Conservation (phyloP, 2,888 invertebrate genomes). For the Icerya purchasi region DNA sequence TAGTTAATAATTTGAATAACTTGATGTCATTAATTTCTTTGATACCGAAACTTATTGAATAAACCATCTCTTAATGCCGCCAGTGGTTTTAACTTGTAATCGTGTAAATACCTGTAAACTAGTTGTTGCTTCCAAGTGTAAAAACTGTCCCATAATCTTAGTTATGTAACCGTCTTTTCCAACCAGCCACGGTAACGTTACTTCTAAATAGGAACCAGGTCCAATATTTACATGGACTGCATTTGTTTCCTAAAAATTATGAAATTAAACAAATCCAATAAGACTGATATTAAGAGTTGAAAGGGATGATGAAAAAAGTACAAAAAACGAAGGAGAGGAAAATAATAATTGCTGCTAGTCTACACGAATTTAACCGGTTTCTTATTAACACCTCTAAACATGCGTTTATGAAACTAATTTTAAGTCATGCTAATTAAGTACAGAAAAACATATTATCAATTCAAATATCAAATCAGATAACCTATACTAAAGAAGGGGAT, state of each 20-base stretch:
- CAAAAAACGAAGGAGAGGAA: too few relatives aligned
- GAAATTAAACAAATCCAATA: background rate
- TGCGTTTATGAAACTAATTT: too few relatives aligned
- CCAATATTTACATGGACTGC: conserved; percentile 90
- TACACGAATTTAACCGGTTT: too few relatives aligned
- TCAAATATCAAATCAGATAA: too few relatives aligned
- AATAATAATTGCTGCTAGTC: too few relatives aligned
- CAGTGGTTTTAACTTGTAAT: background rate
- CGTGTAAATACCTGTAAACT: conserved; percentile 58
- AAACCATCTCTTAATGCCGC: background rate
- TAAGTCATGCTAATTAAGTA: too few relatives aligned
- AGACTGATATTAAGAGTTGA: background rate
- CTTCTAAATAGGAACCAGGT: conserved; percentile 85
- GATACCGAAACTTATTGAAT: background rate
- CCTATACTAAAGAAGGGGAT: too few relatives aligned
- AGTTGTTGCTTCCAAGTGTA: conserved; percentile 87
- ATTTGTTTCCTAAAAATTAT: conserved; percentile 55
- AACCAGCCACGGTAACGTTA: conserved; percentile 88
- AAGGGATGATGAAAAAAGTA: background rate
- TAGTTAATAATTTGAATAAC: too few relatives aligned
- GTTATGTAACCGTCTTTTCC: conserved; percentile 70
- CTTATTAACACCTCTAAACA: too few relatives aligned
- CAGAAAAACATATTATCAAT: too few relatives aligned
- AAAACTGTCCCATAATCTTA: conserved; percentile 75
- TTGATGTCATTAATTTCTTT: too few relatives aligned